Evolutionary conservation across 2,888 invertebrate genomes (phyloP).

Genomic region (Hoplodrina blanda): DNA sequence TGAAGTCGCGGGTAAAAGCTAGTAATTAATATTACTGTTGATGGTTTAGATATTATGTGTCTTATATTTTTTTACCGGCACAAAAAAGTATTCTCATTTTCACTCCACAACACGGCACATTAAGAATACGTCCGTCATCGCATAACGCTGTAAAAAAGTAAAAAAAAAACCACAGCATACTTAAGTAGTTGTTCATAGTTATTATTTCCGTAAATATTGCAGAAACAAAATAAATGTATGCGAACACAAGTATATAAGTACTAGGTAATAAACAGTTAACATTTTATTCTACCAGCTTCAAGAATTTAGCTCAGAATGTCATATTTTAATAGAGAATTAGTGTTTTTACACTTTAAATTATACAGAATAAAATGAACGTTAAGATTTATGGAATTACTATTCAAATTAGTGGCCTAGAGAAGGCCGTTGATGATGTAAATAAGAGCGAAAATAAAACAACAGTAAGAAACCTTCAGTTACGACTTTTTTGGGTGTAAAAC

Average conservation of each 20-base stretch:
- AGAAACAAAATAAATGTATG: conserved; percentile 49
- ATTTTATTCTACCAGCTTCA: conserved; percentile 37
- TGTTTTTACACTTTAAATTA: conserved; percentile 43
- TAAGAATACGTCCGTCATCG: conserved; percentile 40
- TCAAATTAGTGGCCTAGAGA: conserved; percentile 36
- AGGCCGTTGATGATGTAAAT: conserved; percentile 10
- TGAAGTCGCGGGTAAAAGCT: no score
- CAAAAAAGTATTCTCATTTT: conserved; percentile 4
- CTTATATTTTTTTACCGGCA: neutral
- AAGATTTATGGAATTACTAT: conserved; percentile 35
- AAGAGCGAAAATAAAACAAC: neutral
- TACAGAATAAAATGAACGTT: conserved; percentile 29
- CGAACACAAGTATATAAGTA: conserved; percentile 19
- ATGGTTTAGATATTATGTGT: neutral
- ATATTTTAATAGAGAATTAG: conserved; percentile 43
- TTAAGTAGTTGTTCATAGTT: conserved; percentile 51
- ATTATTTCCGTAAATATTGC: conserved; percentile 63
- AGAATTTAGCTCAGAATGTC: conserved; percentile 41
- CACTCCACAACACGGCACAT: conserved; percentile 30
- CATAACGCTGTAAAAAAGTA: conserved; percentile 24
- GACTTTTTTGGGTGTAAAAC: neutral
- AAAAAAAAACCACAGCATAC: conserved; percentile 34
- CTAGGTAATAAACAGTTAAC: conserved; percentile 32
- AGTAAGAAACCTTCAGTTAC: no score
- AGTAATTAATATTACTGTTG: no score